phyloP scores from a whole-genome alignment of 2,113 vertebrate species.

The Rhabdornis inornatus region DNA sequence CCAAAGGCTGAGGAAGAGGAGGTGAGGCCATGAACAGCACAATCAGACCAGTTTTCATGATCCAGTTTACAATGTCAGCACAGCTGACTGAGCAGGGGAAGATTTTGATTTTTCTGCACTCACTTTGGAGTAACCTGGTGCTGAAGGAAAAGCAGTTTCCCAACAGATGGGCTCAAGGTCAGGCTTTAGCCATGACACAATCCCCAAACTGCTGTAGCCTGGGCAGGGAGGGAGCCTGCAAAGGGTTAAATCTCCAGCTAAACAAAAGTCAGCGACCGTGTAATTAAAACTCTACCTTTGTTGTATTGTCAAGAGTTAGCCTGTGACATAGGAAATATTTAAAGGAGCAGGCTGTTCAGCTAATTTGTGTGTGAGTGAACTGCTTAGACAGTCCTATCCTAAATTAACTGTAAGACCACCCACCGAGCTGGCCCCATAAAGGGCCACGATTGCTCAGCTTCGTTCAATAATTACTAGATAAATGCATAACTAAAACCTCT shows the following conservation, averaged over 20 bases:
- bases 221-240: constrained; percentile 34
- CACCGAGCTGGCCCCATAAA: constrained; percentile 74
- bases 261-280: constrained; percentile 79
- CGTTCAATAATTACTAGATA: constrained; percentile 82
- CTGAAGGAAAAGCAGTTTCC: constrained; percentile 34
- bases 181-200: constrained; percentile 55
- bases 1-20: neutral
- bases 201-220: neutral
- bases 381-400: constrained; percentile 72
- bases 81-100: neutral
- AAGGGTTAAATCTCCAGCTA: constrained; percentile 76
- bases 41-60: accelerated
- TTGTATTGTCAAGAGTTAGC: constrained; percentile 78
- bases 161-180: constrained; percentile 65
- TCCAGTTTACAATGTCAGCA: neutral
- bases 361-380: constrained; percentile 77
- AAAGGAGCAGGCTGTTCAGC: constrained; percentile 76
- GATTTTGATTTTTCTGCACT: neutral
- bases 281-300: constrained; percentile 82
- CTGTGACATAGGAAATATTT: constrained; percentile 79
- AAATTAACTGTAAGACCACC: constrained; percentile 82
- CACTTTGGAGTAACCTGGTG: neutral
- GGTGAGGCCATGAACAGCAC: neutral
- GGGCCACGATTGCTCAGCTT: constrained; percentile 71
- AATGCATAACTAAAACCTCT: constrained; percentile 83